These are phyloP conservation scores for Pantala flavescens DNA, from an alignment of 1,140 invertebrate genomes.

Conservation along the genomic window DNA sequence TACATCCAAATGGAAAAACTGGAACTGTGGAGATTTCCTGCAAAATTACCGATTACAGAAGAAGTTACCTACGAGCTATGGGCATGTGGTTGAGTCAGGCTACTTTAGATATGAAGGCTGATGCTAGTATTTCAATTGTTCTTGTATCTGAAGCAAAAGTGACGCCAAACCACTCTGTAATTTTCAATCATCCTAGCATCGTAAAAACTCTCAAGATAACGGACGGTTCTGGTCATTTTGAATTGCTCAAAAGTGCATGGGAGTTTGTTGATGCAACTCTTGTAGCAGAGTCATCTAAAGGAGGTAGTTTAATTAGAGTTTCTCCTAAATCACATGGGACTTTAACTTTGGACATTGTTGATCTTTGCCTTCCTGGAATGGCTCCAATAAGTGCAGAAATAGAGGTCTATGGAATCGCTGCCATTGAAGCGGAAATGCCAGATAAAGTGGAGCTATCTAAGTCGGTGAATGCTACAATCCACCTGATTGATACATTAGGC, in stretches of 20 bases:
- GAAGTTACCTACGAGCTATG: not conserved
- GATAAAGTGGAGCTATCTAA: not conserved
- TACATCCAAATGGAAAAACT: constrained; percentile 6
- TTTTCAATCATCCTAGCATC: not conserved
- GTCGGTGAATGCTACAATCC: not conserved
- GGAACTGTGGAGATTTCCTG: not conserved
- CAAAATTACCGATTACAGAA: not conserved
- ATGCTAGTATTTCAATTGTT: not conserved
- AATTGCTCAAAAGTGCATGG: not conserved
- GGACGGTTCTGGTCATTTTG: not conserved
- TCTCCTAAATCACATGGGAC: not conserved
- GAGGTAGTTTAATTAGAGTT: not conserved
- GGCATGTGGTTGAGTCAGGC: not conserved
- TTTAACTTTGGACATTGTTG: not conserved
- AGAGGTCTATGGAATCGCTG: not conserved
- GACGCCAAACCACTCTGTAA: not conserved
- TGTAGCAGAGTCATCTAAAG: not conserved
- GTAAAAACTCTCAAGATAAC: not conserved
- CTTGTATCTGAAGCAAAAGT: not conserved
- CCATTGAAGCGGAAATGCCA: not conserved
- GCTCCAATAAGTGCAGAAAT: not conserved
- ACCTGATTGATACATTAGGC: not conserved
- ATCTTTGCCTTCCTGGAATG: not conserved
- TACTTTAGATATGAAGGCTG: not conserved
- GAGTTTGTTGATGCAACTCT: not conserved